phyloP scores from a whole-genome alignment of 2,797 vertebrate species.

The Mus minutoides region DNA sequence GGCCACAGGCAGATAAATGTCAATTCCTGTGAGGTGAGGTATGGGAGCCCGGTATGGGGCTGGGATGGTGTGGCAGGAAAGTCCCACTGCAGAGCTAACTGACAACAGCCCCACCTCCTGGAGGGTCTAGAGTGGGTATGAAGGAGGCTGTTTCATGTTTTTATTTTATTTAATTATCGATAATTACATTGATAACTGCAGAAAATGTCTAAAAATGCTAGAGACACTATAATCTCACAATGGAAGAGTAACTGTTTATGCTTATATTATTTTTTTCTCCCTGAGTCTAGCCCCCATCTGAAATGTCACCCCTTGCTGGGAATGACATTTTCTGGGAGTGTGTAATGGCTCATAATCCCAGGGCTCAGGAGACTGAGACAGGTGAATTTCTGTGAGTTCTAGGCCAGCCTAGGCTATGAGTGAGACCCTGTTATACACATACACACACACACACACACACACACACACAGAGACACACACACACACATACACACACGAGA shows the following conservation, averaged over 20 bases:
- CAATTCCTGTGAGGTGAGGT: rapidly evolving
- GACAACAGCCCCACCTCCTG: neutral
- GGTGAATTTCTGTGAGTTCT: neutral
- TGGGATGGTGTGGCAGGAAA: neutral
- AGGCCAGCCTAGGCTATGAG: neutral
- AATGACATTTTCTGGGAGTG: neutral
- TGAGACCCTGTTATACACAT: neutral
- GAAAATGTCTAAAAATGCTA: neutral
- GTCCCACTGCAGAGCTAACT: neutral
- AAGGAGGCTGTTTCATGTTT: neutral
- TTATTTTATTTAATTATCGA: constrained; percentile 20
- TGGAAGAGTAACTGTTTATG: neutral
- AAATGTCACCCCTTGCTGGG: neutral
- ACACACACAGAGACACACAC: neutral
- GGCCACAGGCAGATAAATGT: neutral
- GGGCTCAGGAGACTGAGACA: neutral
- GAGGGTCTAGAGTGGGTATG: neutral
- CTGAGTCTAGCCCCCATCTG: neutral
- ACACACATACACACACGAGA: neutral
- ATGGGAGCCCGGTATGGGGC: neutral
- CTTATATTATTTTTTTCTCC: neutral
- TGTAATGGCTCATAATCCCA: neutral
- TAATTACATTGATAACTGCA: neutral
- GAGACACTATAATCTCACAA: neutral
- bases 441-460: neutral